These are phyloP conservation scores for Amaurobius ferox DNA, from an alignment of 2,888 invertebrate genomes.

Conservation along the genomic window DNA sequence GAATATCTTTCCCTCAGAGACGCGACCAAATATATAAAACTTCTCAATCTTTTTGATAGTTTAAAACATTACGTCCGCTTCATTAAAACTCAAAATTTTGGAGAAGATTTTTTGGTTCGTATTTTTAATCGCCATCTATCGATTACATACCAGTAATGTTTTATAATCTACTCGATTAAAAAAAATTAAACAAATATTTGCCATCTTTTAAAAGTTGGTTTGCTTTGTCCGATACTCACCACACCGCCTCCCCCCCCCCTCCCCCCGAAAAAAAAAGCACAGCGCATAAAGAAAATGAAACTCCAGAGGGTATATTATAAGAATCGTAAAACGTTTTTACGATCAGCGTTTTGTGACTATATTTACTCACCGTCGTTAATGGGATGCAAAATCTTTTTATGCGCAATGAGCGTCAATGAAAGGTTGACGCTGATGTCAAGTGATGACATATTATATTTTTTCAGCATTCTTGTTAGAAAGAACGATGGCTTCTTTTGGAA, in stretches of 20 bases:
- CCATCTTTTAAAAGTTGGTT: not conserved
- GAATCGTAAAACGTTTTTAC: not conserved
- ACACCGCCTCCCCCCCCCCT: not conserved
- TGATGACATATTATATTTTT: not conserved
- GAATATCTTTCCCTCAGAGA: no score
- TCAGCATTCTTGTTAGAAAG: not conserved
- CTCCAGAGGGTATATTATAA: not conserved
- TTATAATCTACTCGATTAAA: not conserved
- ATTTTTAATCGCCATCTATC: not conserved
- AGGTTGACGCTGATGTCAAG: not conserved
- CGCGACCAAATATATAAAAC: no score
- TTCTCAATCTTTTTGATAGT: no score
- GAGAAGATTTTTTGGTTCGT: not conserved
- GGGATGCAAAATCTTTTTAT: not conserved
- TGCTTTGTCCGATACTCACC: not conserved
- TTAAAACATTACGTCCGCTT: not conserved
- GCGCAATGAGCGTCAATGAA: not conserved
- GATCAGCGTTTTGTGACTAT: not conserved
- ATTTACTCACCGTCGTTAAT: not conserved
- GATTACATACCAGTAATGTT: not conserved
- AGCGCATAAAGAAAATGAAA: not conserved
- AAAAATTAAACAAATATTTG: constrained; percentile 1
- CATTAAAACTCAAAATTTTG: not conserved
- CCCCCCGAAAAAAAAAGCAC: not conserved
- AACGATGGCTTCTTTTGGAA: not conserved